Percentiles rank a stretch among this genome's conserved stretches.
These are phyloP conservation scores for Eupeodes corollae DNA, from an alignment of 1,140 invertebrate species.

Conservation along the genomic window DNA sequence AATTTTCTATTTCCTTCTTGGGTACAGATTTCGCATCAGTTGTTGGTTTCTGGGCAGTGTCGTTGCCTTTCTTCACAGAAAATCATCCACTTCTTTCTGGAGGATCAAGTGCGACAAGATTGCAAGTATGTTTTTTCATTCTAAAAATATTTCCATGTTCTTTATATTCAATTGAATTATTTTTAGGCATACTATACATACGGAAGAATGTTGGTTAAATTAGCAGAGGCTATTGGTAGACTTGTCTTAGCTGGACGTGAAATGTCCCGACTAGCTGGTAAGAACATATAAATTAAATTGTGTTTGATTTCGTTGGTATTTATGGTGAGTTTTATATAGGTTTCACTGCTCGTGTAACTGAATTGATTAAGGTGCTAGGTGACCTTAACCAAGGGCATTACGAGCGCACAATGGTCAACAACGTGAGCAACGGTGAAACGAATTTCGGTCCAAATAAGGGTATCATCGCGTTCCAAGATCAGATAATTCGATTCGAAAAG, in stretches of 20 bases:
- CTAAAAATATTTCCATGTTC: constrained; percentile 8
- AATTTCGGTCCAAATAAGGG: constrained; percentile 57
- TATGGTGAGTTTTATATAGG: constrained; percentile 6
- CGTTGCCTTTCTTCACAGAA: constrained; percentile 78
- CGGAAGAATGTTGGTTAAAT: constrained; percentile 91
- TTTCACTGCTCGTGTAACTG: constrained; percentile 84
- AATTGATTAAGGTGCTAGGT: constrained; percentile 74
- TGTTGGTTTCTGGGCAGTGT: constrained; percentile 91
- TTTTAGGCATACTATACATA: constrained; percentile 80
- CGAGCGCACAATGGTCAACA: constrained; percentile 73
- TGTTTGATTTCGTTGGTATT: not conserved
- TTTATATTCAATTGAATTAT: not conserved
- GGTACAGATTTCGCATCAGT: constrained; percentile 78
- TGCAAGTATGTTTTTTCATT: constrained; percentile 46
- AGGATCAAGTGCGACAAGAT: constrained; percentile 51
- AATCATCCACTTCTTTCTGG: constrained; percentile 51
- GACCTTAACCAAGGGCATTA: constrained; percentile 83
- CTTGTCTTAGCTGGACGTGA: constrained; percentile 88
- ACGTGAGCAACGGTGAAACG: constrained; percentile 16
- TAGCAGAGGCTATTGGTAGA: constrained; percentile 93
- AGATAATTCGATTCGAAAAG: constrained; percentile 84
- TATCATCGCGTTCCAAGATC: constrained; percentile 73
- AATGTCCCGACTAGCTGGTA: constrained; percentile 80
- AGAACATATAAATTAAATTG: not conserved
- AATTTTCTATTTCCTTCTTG: not conserved